Base-by-base conservation (phyloP, 2,113 vertebrate genomes). In the Dicrurus megarhynchus region DNA sequence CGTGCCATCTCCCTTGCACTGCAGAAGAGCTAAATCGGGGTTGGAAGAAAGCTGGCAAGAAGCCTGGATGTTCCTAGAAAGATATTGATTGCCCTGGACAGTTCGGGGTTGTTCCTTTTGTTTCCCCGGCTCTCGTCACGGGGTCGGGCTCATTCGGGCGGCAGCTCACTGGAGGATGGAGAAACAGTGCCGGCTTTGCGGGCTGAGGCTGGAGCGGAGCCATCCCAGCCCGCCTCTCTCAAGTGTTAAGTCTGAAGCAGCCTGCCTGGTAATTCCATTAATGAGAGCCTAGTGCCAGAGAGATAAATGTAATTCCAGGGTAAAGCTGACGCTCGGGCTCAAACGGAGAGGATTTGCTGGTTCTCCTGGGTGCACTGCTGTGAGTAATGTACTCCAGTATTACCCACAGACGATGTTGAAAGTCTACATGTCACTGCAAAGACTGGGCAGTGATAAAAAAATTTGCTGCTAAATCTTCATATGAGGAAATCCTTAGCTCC, bases 201-300 rank as follows among this genome's bases (percentile, higher is more conserved):
- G 61, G 27, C 30, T 84, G 82, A 55, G 84, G n/a, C 76, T 97
- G 87, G 93, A 96, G 83, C 13, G 1, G 30, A 64, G 93, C 87
- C 95, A 93, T 68, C 63, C 49, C 75, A 89, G 39, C 33, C 84
- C 1, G 37, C n/a, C n/a, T 83, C 79, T 63, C 53, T 65, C 30
- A 84, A 93, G 86, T 91, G 90, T 64, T 80, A 95, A 91, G 89
- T 92, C 90, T 95, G 89, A 89, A 87, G 68, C 82, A 64, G 80
- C n/a, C 61, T 87, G 87, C 84, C 82, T 95, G 89, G 57, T 95
- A 97, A 95, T 96, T 90, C 93, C 92, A 79, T 93, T 96, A 95
- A 83, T 85, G 71, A 55, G 50, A 88, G 65, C 42, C 71, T 77
- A 71, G 74, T 90, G 84, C 68, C 4, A 15, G 79, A 41, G 67